Conservation (phyloP, 2,888 invertebrate genomes). For the Tyria jacobaeae region DNA sequence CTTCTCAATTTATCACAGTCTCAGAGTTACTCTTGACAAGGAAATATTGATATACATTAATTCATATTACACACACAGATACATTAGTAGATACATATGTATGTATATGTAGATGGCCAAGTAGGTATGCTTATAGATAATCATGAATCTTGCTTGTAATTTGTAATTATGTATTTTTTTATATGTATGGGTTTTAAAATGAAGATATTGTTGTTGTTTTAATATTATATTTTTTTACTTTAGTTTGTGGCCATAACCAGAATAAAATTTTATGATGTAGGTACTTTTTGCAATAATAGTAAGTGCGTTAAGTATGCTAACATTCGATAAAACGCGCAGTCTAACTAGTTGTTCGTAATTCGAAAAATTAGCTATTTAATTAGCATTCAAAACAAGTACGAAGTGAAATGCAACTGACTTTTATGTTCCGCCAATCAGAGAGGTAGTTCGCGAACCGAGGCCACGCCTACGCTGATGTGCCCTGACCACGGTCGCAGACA, state of each 20-base stretch:
- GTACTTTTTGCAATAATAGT: constrained; percentile 33
- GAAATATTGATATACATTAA: constrained; percentile 23
- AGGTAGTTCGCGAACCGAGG: constrained; percentile 61
- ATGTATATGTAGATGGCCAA: too few species aligned
- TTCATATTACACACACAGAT: not conserved
- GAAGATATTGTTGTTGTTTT: too few species aligned
- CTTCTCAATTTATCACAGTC: constrained; percentile 22
- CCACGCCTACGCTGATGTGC: constrained; percentile 75
- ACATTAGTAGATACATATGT: not conserved
- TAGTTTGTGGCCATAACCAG: not conserved
- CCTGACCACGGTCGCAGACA: constrained; percentile 57
- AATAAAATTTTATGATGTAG: constrained; percentile 14
- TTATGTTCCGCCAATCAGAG: constrained; percentile 70
- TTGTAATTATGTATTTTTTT: too few species aligned
- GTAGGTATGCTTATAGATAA: too few species aligned
- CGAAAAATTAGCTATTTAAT: constrained; percentile 59
- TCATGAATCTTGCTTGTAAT: too few species aligned
- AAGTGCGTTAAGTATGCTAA: constrained; percentile 40
- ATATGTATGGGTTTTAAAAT: too few species aligned
- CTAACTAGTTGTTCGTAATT: constrained; percentile 38
- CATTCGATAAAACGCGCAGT: constrained; percentile 29
- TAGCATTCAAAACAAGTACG: constrained; percentile 70
- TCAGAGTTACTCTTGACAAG: constrained; percentile 26
- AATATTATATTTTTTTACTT: too few species aligned
- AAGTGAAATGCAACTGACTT: constrained; percentile 80